These are phyloP conservation scores for Dione juno DNA, from an alignment of 2,888 invertebrate species.

Conservation along the genomic window DNA sequence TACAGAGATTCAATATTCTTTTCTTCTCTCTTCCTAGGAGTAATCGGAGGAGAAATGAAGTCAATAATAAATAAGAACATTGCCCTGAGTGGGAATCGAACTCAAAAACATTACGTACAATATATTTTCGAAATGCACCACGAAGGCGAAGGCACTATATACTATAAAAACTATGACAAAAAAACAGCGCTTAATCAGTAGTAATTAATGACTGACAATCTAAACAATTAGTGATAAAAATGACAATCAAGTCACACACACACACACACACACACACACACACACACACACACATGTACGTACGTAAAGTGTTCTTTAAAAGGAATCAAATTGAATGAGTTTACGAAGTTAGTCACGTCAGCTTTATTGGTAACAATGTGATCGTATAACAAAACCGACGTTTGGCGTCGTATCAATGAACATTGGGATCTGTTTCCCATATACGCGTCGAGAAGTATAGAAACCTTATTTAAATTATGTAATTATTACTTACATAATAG, in stretches of 20 bases:
- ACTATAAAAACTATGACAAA: too few relatives aligned
- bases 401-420: neutral
- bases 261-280: neutral
- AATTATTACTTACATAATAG: neutral
- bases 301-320: slow-evolving; percentile 12
- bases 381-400: slow-evolving; percentile 7
- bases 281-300: neutral
- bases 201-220: slow-evolving; percentile 42
- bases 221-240: slow-evolving; percentile 41
- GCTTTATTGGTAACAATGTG: slow-evolving; percentile 22
- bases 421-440: neutral
- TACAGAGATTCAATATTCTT: neutral
- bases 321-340: neutral
- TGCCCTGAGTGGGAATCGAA: neutral
- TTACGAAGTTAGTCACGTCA: neutral
- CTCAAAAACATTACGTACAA: too few relatives aligned
- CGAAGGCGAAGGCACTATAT: too few relatives aligned
- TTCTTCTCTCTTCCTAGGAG: too few relatives aligned
- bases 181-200: too few relatives aligned
- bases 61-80: neutral
- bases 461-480: neutral
- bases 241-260: neutral
- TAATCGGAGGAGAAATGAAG: neutral
- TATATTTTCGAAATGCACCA: too few relatives aligned
- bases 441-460: neutral